Evolutionary conservation across 2,797 vertebrate species (phyloP).

Genomic region (Ctenochaetus hawaiiensis): DNA sequence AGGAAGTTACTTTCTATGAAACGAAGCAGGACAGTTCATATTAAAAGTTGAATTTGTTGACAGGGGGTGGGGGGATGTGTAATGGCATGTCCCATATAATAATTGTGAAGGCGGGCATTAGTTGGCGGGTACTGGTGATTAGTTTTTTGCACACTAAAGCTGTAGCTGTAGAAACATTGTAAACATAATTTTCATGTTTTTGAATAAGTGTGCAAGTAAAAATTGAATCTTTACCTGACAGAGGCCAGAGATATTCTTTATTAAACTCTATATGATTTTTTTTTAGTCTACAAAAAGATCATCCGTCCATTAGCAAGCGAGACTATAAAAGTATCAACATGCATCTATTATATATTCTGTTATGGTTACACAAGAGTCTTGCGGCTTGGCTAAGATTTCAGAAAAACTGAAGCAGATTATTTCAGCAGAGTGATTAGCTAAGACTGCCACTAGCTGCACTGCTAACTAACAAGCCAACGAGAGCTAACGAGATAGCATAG

Average conservation of each 20-base stretch:
- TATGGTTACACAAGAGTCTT: constrained; percentile 47
- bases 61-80: constrained; percentile 12
- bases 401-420: constrained; percentile 34
- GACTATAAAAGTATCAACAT: constrained; percentile 71
- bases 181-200: constrained; percentile 50
- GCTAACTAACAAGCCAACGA: too few relatives aligned
- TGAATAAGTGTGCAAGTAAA: constrained; percentile 15
- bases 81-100: constrained; percentile 40
- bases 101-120: constrained; percentile 55
- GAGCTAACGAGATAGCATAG: too few relatives aligned
- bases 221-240: constrained; percentile 19
- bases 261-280: constrained; percentile 32
- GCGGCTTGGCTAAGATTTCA: constrained; percentile 51
- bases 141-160: constrained; percentile 50
- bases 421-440: too few relatives aligned
- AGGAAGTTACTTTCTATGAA: constrained; percentile 80
- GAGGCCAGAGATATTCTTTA: constrained; percentile 20
- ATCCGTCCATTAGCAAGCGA: constrained; percentile 61
- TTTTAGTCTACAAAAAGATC: constrained; percentile 68
- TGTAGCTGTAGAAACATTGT: constrained; percentile 30
- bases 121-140: constrained; percentile 65
- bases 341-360: constrained; percentile 72
- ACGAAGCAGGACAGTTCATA: constrained; percentile 66
- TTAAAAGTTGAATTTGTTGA: constrained; percentile 74
- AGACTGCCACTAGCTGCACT: too few relatives aligned